Base-by-base conservation (phyloP, 2,113 vertebrate genomes). In the Malurus alboscapulatus region DNA sequence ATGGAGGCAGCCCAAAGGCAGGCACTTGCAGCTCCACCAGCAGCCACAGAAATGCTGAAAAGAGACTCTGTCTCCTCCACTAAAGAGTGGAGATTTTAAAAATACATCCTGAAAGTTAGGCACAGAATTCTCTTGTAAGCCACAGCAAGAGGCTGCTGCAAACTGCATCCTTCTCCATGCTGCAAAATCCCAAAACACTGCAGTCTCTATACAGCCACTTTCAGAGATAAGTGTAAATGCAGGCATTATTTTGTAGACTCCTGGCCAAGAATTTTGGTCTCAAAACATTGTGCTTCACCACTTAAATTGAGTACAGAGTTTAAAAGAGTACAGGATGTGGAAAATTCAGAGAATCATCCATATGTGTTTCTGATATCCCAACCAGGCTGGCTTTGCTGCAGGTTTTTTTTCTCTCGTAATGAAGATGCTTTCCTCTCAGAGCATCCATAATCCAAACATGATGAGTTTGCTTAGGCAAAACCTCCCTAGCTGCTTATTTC, bases 401-500 rank as follows among this genome's bases (percentile, higher is more conserved):
- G 72, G 16, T 24, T 79, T 51, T 86, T 86, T 44, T 86, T 47
- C 72, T 88, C 36, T 80, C 34, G 18, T 42, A 78, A 87, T 13
- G 40, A 72, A 79, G 59, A 21, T 50, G 26, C 18, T 88, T 74
- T 69, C 25, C 36, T 42, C 30, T 73, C 30, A 47, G 40, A 91
- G 61, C 73, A 73, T 57, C 69, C 27, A 44, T 54, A 84, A 93
- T 79, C 51, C 62, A 93, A 87, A 87, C 50, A 89, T 4, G 50
- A 65, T 63, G 29, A 89, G 38, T 85, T 96, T 92, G 58, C 55
- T 94, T 77, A 87, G 40, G 51, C 44, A 86, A 87, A 91, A 87
- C 24, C 57, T 62, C 36, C 65, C 78, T 63, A 68, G 65, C 72
- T 93, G 93, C 94, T 95, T 87, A 81, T 45, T 90, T 84, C 63